These are phyloP conservation scores for Piaya cayana DNA, from an alignment of 2,113 vertebrate genomes.

Conservation along the genomic window DNA sequence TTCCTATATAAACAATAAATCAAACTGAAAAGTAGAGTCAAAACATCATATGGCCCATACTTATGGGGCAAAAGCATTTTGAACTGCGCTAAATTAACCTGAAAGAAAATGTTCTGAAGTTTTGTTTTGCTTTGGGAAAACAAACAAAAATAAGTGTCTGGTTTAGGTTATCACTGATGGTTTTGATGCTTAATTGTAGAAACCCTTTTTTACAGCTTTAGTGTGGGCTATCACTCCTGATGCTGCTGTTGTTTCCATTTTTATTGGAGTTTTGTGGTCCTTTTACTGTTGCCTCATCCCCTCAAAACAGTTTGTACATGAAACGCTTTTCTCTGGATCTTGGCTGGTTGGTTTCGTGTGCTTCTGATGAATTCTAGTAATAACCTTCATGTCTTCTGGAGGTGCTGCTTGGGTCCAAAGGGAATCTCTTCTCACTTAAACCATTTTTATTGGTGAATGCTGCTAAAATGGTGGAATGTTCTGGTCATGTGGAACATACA, in stretches of 20 bases:
- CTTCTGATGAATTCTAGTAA: background rate
- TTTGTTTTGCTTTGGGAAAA: background rate
- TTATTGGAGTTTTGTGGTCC: background rate
- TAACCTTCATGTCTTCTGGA: background rate
- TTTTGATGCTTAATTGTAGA: background rate
- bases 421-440: background rate
- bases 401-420: background rate
- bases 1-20: background rate
- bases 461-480: background rate
- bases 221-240: background rate
- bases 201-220: background rate
- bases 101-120: background rate
- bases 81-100: background rate
- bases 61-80: background rate
- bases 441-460: background rate
- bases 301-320: background rate
- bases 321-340: background rate
- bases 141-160: background rate
- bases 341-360: background rate
- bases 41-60: background rate
- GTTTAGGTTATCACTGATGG: background rate
- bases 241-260: background rate
- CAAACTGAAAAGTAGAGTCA: background rate
- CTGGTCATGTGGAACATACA: background rate
- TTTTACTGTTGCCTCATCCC: background rate